Evolutionary conservation across 2,888 invertebrate species (phyloP), one percentile per base, ranked within the genome.

Genomic region (Pemphredon lugubris): DNA sequence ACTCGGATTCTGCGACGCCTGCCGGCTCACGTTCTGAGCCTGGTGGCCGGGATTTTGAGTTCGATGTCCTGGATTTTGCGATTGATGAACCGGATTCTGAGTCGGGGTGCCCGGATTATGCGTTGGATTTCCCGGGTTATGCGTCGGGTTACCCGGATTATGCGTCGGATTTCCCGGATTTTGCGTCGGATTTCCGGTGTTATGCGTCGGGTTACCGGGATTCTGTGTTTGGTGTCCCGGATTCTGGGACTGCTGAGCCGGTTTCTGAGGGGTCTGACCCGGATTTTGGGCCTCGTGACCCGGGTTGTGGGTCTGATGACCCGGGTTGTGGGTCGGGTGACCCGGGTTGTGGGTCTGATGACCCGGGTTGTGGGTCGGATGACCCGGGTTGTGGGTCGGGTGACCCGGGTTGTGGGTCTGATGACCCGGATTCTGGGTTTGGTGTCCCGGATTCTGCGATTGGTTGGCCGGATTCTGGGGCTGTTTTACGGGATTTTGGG

Each of bases 1-100:
- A n/a, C 61, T 54, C 9, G 77, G 77, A 34, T 75, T 68, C 45
- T 77, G 68, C n/a, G 53, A n/a, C 11, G 21, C 39, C 9, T 37
- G 71, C 0, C 34, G 20, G 2, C 63, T 37, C 11, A 40, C 48
- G 14, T 68, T 75, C 16, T 42, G 55, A 2, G 13, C 5, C 40
- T 40, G 55, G 3, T 45, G 57, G 2, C 30, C 59, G 0, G 59
- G 73, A 6, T 75, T 66, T 5, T 53, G 50, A 2, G 42, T 7
- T 3, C 44, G 63, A 20, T 55, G 39, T 2, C 34, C 34, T 11
- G 44, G 45, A 16, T 51, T 60, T n/a, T 16, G 21, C 11, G 9
- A 14, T 16, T 55, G 50, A 13, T 21, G 57, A 0, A 34, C 73
- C 13, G 58, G 67, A 0, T 65, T 42, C 4, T 54, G 57, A 2